These are phyloP conservation scores for Hydroisotoma schaefferi DNA, from an alignment of 2,888 invertebrate species.

Conservation along the genomic window DNA sequence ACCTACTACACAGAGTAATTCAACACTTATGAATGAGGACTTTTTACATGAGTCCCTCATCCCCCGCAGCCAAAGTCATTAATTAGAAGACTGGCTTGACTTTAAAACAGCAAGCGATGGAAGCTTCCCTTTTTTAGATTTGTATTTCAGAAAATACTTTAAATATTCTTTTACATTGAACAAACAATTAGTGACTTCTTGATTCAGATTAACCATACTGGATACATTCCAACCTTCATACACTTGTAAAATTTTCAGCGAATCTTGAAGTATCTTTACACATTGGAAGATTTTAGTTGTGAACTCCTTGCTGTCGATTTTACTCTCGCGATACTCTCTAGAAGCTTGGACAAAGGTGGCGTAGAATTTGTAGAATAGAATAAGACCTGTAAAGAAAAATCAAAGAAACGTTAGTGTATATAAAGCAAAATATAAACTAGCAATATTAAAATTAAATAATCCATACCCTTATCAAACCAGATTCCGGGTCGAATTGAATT, in stretches of 20 bases:
- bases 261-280: constrained; percentile 36
- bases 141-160: background rate
- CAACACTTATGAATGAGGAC: too few relatives aligned
- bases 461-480: constrained; percentile 43
- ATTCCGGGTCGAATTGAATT: constrained; percentile 38
- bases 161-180: constrained; percentile 22
- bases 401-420: background rate
- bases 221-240: constrained; percentile 37
- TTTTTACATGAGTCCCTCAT: too few relatives aligned
- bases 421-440: too few relatives aligned
- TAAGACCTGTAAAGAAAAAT: constrained; percentile 31
- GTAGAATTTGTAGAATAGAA: constrained; percentile 39
- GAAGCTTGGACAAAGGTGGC: constrained; percentile 27
- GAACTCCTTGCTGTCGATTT: constrained; percentile 33
- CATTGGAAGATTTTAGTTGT: constrained; percentile 29
- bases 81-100: too few relatives aligned
- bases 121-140: too few relatives aligned
- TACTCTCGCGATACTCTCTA: constrained; percentile 22
- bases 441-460: background rate
- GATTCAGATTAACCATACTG: constrained; percentile 23
- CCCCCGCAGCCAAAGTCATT: too few relatives aligned
- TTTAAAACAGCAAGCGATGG: too few relatives aligned
- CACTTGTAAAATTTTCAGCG: constrained; percentile 34
- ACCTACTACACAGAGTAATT: too few relatives aligned
- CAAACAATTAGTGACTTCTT: constrained; percentile 37